Evolutionary conservation across 2,888 invertebrate species (phyloP), one percentile per base, ranked within the genome.

Genomic region (Isotomurus palustris): DNA sequence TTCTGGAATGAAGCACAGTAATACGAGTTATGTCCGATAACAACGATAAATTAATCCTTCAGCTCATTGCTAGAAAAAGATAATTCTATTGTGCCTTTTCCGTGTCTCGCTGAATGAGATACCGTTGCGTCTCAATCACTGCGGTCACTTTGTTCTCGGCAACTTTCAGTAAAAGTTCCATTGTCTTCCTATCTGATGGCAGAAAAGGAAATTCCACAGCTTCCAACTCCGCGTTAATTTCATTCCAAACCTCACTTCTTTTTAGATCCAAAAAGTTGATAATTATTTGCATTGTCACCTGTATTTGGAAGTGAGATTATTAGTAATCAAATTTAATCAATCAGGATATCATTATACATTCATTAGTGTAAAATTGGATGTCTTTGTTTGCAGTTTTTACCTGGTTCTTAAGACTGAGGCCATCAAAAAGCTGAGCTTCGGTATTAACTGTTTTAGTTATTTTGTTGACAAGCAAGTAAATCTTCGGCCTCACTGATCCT

Each of bases 261-360:
- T 68, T 68, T 32, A 68, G 44, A 45, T 68, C 69, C 27, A 67
- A 35, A 45, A 62, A 67, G 44, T 68, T 65, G 27, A 67, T 58
- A 22, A 70, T 68, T 27, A 67, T 59, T 62, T 70, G 65, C 65
- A 70, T 67, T 25, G 67, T 60, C 10, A 70, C 40, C 69, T 69
- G 19, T 8, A 45, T 43, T 17, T 38, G 17, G 14, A 10, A 10
- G 32, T 32, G 32, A 41, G 10, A 50, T 25, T 5, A 43, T n/a
- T 28, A n/a, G 17, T 28, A 27, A 14, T 27, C 19, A 10, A 19
- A 17, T 32, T 8, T 45, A 5, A 12, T 24, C 28, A 51, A 27
- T 24, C 17, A 40, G 14, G 38, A 28, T 4, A 28, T 41, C 10
- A 10, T 14, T 17, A 40, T n/a, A 12, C 19, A 17, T 40, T 40